phyloP scores from a whole-genome alignment of 2,113 vertebrate genomes.

The Monopterus albus region DNA sequence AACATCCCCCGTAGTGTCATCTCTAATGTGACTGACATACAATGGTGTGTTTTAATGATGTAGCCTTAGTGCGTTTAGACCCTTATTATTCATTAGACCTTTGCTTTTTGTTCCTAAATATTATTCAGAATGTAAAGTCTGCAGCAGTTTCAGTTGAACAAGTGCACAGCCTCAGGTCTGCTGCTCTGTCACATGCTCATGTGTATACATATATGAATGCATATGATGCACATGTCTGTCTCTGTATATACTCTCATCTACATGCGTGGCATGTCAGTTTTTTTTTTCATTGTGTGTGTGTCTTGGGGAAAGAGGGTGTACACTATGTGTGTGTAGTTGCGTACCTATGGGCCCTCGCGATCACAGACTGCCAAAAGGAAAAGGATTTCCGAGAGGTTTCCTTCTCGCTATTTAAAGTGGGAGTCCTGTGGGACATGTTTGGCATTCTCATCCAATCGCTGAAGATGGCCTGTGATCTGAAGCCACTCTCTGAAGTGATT shows the following conservation, averaged over 20 bases:
- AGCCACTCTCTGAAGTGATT: conserved; percentile 83
- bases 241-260: conserved; percentile 40
- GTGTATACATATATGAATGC: conserved; percentile 19
- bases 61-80: no score
- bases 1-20: no score
- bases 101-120: no score
- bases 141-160: neutral
- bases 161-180: conserved; percentile 17
- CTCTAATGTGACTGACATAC: no score
- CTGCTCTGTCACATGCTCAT: conserved; percentile 27
- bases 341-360: conserved; percentile 70
- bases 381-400: conserved; percentile 81
- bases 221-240: conserved; percentile 48
- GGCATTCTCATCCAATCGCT: conserved; percentile 80
- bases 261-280: conserved; percentile 63
- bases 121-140: neutral
- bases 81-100: no score
- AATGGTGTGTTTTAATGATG: no score
- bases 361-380: conserved; percentile 78
- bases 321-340: conserved; percentile 41
- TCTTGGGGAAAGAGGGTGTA: conserved; percentile 30
- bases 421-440: conserved; percentile 77
- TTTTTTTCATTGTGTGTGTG: conserved; percentile 1
- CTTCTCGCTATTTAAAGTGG: conserved; percentile 74
- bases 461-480: conserved; percentile 80